These are phyloP conservation scores for Maccullochella peelii DNA, from an alignment of 2,113 vertebrate genomes.

Conservation along the genomic window DNA sequence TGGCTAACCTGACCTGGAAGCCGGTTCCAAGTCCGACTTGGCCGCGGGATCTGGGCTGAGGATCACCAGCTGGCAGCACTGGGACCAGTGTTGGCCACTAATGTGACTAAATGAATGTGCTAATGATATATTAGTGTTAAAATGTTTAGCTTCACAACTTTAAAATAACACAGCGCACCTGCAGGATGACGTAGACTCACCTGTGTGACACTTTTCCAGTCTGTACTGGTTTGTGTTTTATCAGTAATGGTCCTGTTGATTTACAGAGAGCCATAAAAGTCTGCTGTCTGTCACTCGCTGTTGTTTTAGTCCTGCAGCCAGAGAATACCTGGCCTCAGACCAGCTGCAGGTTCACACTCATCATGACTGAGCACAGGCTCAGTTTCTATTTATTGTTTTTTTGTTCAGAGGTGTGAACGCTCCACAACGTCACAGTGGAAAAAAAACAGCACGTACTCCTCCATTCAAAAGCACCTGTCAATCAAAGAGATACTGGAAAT, in stretches of 20 bases:
- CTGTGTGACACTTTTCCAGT: conserved; percentile 4
- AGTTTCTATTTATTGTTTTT: background rate
- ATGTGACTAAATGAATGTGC: background rate
- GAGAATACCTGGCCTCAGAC: conserved; percentile 36
- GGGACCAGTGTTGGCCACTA: background rate
- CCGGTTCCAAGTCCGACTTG: too few relatives aligned
- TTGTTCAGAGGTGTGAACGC: background rate
- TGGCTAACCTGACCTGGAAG: too few relatives aligned
- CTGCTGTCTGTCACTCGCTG: conserved; percentile 32
- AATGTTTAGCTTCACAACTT: background rate
- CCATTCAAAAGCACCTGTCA: background rate
- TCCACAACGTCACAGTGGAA: background rate
- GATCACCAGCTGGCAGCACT: too few relatives aligned
- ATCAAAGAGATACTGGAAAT: background rate
- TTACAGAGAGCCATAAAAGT: conserved; percentile 21
- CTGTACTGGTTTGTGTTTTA: conserved; percentile 10
- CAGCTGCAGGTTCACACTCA: conserved; percentile 43
- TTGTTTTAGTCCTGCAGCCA: conserved; percentile 44
- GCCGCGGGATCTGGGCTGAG: too few relatives aligned
- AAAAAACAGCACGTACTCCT: background rate
- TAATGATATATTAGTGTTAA: conserved; percentile 16
- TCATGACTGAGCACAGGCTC: background rate
- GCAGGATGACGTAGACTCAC: conserved; percentile 29
- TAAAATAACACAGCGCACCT: conserved; percentile 35
- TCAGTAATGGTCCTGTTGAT: conserved; percentile 12